Percentiles rank a stretch among this genome's conserved stretches.
Evolutionary conservation across 2,113 vertebrate species (phyloP).

Genomic region (Gadus chalcogrammus): DNA sequence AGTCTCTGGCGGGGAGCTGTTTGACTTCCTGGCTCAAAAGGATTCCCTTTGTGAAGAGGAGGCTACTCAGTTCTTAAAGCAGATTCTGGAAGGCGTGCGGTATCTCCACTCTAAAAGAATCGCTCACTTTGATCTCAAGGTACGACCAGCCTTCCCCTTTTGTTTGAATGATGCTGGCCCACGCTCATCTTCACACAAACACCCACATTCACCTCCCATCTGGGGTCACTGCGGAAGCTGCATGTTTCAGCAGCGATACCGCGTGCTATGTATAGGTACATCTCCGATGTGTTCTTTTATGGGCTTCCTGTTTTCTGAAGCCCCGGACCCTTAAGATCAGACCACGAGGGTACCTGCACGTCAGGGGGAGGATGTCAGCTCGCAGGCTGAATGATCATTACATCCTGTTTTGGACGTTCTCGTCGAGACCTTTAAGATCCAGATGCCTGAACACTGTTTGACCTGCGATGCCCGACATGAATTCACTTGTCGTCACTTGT

Average conservation of each 20-base stretch:
- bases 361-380: constrained; percentile 26
- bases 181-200: too few relatives aligned
- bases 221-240: neutral
- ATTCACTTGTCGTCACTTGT: too few relatives aligned
- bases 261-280: too few relatives aligned
- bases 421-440: too few relatives aligned
- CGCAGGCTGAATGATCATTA: constrained; percentile 28
- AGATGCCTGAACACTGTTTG: too few relatives aligned
- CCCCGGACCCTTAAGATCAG: constrained; percentile 34
- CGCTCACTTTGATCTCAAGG: constrained; percentile 97
- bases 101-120: constrained; percentile 92
- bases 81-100: constrained; percentile 92
- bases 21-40: constrained; percentile 96
- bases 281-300: neutral
- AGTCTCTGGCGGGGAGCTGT: constrained; percentile 95
- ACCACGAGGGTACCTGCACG: constrained; percentile 47
- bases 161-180: neutral
- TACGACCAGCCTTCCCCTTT: constrained; percentile 43
- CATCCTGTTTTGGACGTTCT: constrained; percentile 34
- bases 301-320: constrained; percentile 51
- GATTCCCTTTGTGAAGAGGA: constrained; percentile 96
- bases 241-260: too few relatives aligned
- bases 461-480: too few relatives aligned
- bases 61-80: constrained; percentile 94
- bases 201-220: too few relatives aligned